Evolutionary conservation across 2,888 invertebrate species (phyloP).

Genomic region (Lochmaea crataegi): DNA sequence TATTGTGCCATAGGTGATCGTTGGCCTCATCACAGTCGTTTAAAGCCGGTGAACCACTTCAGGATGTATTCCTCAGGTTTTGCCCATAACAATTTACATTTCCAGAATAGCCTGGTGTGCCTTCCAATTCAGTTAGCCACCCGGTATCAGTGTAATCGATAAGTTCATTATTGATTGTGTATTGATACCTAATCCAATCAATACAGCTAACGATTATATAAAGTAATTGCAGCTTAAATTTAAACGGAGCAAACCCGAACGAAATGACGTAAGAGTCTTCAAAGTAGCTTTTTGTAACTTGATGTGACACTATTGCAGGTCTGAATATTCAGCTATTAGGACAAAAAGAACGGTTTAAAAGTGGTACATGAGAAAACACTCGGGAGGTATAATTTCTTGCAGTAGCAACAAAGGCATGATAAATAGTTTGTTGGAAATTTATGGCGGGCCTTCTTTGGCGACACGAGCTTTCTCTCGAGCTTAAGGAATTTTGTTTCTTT

Average conservation of each 20-base stretch:
- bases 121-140: no score
- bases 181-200: background rate
- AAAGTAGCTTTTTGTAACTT: constrained; percentile 25
- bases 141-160: no score
- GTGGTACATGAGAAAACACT: constrained; percentile 53
- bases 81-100: no score
- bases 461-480: constrained; percentile 24
- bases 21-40: no score
- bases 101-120: no score
- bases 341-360: constrained; percentile 40
- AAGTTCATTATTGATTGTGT: background rate
- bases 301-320: constrained; percentile 43
- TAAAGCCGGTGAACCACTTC: no score
- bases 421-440: constrained; percentile 48
- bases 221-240: background rate
- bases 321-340: constrained; percentile 41
- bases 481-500: constrained; percentile 33
- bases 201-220: background rate
- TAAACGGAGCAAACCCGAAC: constrained; percentile 5
- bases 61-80: no score
- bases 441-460: constrained; percentile 43
- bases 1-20: no score
- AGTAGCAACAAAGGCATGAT: constrained; percentile 50
- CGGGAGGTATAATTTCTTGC: constrained; percentile 48
- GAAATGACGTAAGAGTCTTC: background rate